Conservation (phyloP, 2,797 vertebrate genomes). For the Pitangus sulphuratus region DNA sequence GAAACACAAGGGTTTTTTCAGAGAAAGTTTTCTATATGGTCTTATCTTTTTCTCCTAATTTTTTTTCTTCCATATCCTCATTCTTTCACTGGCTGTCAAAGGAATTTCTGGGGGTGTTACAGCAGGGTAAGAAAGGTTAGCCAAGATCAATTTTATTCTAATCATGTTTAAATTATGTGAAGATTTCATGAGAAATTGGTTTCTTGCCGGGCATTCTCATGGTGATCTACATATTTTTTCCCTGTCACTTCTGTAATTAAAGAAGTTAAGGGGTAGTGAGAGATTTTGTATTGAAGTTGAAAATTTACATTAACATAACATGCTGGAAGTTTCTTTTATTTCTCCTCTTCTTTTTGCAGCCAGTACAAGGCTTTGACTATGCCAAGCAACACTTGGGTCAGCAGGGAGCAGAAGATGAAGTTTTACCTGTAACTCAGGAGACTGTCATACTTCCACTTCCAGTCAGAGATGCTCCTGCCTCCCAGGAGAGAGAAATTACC, state of each 20-base stretch:
- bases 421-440: conserved; percentile 90
- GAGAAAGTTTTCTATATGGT: background rate
- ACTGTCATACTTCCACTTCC: conserved; percentile 90
- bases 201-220: background rate
- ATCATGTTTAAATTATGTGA: background rate
- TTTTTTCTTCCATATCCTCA: background rate
- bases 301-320: background rate
- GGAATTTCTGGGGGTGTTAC: background rate
- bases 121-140: background rate
- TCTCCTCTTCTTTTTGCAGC: conserved; percentile 75
- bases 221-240: background rate
- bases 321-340: background rate
- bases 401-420: conserved; percentile 92
- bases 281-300: background rate
- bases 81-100: background rate
- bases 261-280: background rate
- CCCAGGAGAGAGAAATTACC: conserved; percentile 86
- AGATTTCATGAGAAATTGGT: background rate
- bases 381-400: conserved; percentile 98
- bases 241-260: background rate
- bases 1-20: background rate
- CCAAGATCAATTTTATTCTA: background rate
- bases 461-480: conserved; percentile 85
- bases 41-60: background rate
- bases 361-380: conserved; percentile 98